phyloP scores from a whole-genome alignment of 2,888 invertebrate genomes.

The Uropetala carovei region DNA sequence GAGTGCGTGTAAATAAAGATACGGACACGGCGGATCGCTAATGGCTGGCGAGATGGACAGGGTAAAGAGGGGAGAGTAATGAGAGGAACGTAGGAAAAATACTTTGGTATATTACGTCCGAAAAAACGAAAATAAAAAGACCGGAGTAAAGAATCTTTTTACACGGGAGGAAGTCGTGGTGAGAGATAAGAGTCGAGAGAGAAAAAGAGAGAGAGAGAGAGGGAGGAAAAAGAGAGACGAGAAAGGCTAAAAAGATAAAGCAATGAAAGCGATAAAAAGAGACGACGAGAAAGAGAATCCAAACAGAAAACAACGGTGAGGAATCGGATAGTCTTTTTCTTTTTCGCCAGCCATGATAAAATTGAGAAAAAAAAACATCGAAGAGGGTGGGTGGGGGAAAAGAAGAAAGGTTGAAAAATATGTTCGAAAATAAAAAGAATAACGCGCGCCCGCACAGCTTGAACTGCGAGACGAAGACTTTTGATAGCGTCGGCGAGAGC shows the following conservation, averaged over 20 bases:
- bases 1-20: neutral
- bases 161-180: neutral
- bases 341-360: conserved; percentile 1
- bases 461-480: neutral
- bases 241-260: neutral
- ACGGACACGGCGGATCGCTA: neutral
- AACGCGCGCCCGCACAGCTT: conserved; percentile 13
- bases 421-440: neutral
- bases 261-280: neutral
- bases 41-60: neutral
- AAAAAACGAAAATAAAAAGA: neutral
- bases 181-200: conserved; percentile 5
- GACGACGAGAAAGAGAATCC: conserved; percentile 28
- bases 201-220: neutral
- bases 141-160: conserved; percentile 10
- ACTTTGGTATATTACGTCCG: conserved; percentile 1
- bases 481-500: conserved; percentile 1
- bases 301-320: conserved; percentile 28
- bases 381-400: neutral
- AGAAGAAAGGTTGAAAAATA: neutral
- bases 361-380: neutral
- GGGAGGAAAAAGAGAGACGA: neutral
- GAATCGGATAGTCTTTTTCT: conserved; percentile 32
- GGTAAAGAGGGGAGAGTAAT: neutral
- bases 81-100: neutral